A percentile compares a stretch with the other conserved stretches of the same genome.
Evolutionary conservation across 2,888 invertebrate genomes (phyloP).

Genomic region (Eupithecia vulgata): DNA sequence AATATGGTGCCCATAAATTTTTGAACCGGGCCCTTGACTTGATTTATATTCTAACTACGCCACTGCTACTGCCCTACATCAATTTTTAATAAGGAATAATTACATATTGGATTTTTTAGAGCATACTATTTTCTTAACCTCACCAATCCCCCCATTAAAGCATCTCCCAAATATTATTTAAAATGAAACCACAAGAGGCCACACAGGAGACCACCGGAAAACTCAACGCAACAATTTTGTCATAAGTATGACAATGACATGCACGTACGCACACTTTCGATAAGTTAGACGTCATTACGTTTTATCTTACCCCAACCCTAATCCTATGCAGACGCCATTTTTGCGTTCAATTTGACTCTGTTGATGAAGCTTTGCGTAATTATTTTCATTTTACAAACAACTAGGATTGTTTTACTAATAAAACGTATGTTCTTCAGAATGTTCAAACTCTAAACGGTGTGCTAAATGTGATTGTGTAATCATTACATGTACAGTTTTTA

Average conservation of each 20-base stretch:
- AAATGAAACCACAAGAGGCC: too few species aligned
- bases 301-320: conserved; percentile 55
- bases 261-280: conserved; percentile 24
- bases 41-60: too few species aligned
- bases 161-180: too few species aligned
- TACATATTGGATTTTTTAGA: too few species aligned
- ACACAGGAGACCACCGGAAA: background rate
- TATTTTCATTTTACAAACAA: conserved; percentile 52
- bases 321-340: conserved; percentile 75
- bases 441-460: conserved; percentile 40
- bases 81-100: too few species aligned
- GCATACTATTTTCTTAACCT: too few species aligned
- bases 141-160: too few species aligned
- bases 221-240: background rate
- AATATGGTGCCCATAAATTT: too few species aligned
- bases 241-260: conserved; percentile 35
- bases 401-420: conserved; percentile 30
- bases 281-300: conserved; percentile 16
- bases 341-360: conserved; percentile 60
- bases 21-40: too few species aligned
- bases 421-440: conserved; percentile 21
- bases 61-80: too few species aligned
- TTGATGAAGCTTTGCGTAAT: conserved; percentile 50
- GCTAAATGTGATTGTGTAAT: conserved; percentile 42
- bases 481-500: conserved; percentile 36